phyloP scores from a whole-genome alignment of 2,797 vertebrate species.

The Bovichtus variegatus region DNA sequence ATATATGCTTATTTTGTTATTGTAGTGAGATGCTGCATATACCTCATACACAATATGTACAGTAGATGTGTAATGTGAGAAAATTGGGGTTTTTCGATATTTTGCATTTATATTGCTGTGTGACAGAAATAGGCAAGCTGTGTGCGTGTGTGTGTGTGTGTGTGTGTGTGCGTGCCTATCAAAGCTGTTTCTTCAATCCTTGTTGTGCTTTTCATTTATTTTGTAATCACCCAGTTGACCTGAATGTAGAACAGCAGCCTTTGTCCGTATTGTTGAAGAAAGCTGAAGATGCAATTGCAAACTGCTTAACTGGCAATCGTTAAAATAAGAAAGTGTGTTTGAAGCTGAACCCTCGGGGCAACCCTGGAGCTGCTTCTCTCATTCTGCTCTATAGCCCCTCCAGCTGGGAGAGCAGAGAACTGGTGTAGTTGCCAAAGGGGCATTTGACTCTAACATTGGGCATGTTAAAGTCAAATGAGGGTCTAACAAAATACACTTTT shows the following conservation, averaged over 20 bases:
- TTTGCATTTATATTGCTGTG: background rate
- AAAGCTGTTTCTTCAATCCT: background rate
- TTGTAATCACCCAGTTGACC: background rate
- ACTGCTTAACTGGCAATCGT: background rate
- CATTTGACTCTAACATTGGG: background rate
- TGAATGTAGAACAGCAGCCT: background rate
- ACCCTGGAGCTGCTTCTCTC: background rate
- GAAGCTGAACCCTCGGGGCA: slow-evolving; percentile 20
- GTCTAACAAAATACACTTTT: background rate
- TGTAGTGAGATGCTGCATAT: background rate
- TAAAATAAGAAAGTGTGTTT: background rate
- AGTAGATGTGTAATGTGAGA: background rate
- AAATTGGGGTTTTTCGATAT: background rate
- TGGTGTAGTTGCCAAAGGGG: background rate
- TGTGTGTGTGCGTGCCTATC: background rate
- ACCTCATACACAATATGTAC: background rate
- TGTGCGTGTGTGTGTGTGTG: background rate
- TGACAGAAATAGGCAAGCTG: too few relatives aligned
- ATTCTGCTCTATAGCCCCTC: slow-evolving; percentile 55
- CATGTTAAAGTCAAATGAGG: background rate
- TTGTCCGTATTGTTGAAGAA: background rate
- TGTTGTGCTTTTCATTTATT: background rate
- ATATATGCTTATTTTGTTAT: background rate
- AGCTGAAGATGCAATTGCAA: background rate
- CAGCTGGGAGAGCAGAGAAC: slow-evolving; percentile 61